Base-by-base conservation (phyloP, 2,888 invertebrate genomes). In the Diaphora mendica region DNA sequence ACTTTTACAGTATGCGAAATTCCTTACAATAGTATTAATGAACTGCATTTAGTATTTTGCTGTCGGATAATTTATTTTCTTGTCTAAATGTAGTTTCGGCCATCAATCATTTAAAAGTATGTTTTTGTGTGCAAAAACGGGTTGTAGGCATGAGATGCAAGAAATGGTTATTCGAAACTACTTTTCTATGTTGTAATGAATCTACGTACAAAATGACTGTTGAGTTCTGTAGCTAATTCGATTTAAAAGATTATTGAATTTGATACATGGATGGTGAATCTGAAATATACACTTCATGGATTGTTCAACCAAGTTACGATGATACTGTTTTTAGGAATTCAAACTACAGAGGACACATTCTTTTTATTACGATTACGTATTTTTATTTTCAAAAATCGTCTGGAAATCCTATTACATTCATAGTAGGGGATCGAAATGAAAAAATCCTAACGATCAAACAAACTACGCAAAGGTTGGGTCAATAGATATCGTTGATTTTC, bases 21-120 rank as follows among this genome's bases (percentile, higher is more conserved):
- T 90, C 86, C 82, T 76, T 90, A 91, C 90, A 89, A 90, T 88
- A 89, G 90, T 90, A 90, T 89, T 93, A 92, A 94, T 91, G 90
- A 92, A 89, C 83, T 82, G 80, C 77, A 85, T 90, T 87, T 87
- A 86, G 80, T 79, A 84, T 86, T 87, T 83, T 78, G 65, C 81
- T 82, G 75, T 79, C 74, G 78, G 77, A 80, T 80, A 78, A 81
- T 83, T 82, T 82, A 79, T 82, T 73, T 78, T 80, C 70, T 79
- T 83, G 78, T 73, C 67, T 72, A 42, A 71, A 70, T 69, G 55
- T 73, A 39, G 35, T 68, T 35, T 71, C 74, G 65, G 74, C 66
- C 44, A 73, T 71, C 44, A 72, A 74, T 77, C 72, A 80, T 77
- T 74, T 75, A 59, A 70, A 65, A 66, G 68, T 65, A 65, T 20